Evolutionary conservation across 2,113 vertebrate genomes (phyloP).

Genomic region (Ia io): DNA sequence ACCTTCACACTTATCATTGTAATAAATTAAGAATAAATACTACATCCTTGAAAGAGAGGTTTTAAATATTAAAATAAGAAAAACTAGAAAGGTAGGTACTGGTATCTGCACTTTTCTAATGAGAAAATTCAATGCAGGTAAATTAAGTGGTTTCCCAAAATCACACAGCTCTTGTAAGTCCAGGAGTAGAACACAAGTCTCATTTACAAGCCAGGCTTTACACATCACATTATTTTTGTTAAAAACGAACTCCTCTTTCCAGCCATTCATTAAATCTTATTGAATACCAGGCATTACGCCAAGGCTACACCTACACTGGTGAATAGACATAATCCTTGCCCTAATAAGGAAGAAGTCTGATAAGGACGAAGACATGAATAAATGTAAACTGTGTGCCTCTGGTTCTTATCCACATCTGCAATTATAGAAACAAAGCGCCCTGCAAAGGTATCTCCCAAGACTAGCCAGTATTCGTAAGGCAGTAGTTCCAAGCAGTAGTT

Average conservation of each 20-base stretch:
- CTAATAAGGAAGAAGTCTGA: not conserved
- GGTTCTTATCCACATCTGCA: not conserved
- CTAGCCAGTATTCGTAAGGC: not conserved
- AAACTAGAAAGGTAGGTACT: not conserved
- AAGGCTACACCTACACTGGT: not conserved
- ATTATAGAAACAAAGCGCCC: not conserved
- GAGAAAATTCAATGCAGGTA: constrained; percentile 11
- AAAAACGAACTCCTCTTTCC: not conserved
- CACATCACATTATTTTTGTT: not conserved
- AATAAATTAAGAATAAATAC: not conserved
- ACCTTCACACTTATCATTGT: not conserved
- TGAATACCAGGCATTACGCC: not conserved
- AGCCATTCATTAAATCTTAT: not conserved
- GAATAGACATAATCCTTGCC: not conserved
- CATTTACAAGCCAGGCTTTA: not conserved
- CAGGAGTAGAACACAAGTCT: not conserved
- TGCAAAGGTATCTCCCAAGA: not conserved
- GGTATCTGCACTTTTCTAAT: not conserved
- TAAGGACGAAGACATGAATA: not conserved
- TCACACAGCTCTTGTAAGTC: not conserved
- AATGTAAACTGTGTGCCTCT: not conserved
- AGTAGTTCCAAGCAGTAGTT: not conserved
- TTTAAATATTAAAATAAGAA: not conserved
- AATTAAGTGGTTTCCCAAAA: not conserved
- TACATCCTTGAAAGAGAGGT: not conserved